Conservation (phyloP, 92 coral and sea anemone species). For the Bergia puertoricense region DNA sequence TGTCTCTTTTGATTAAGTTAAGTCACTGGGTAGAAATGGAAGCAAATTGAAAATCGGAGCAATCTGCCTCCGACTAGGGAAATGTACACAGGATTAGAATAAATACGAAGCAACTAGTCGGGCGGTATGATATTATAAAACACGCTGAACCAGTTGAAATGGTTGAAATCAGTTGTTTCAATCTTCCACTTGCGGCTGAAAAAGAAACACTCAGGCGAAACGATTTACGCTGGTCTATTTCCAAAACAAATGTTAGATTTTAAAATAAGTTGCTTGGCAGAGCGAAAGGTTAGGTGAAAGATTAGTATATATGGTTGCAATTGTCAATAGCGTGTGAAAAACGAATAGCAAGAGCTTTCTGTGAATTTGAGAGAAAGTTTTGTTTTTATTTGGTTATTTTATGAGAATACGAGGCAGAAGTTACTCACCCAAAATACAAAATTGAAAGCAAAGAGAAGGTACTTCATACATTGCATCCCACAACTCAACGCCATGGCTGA, state of each 20-base stretch:
- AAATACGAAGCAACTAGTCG: neutral
- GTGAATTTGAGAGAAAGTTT: neutral
- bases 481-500: conserved; percentile 69
- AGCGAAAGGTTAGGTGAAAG: conserved; percentile 30
- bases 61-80: conserved; percentile 11
- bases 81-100: conserved; percentile 12
- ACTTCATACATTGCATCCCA: conserved; percentile 97
- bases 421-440: conserved; percentile 95
- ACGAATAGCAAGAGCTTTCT: neutral
- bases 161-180: conserved; percentile 5
- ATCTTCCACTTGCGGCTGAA: conserved; percentile 9
- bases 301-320: conserved; percentile 48
- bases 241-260: conserved; percentile 37
- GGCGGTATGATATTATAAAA: neutral
- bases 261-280: conserved; percentile 4
- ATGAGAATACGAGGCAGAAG: neutral
- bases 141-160: neutral
- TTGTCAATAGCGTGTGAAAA: conserved; percentile 1
- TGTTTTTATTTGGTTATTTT: conserved; percentile 1
- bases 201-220: neutral
- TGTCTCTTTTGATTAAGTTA: neutral
- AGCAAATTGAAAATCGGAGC: neutral
- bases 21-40: neutral
- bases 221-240: neutral
- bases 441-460: conserved; percentile 91